phyloP scores from a whole-genome alignment of 2,888 invertebrate genomes.

The Acrobeloides nanus region DNA sequence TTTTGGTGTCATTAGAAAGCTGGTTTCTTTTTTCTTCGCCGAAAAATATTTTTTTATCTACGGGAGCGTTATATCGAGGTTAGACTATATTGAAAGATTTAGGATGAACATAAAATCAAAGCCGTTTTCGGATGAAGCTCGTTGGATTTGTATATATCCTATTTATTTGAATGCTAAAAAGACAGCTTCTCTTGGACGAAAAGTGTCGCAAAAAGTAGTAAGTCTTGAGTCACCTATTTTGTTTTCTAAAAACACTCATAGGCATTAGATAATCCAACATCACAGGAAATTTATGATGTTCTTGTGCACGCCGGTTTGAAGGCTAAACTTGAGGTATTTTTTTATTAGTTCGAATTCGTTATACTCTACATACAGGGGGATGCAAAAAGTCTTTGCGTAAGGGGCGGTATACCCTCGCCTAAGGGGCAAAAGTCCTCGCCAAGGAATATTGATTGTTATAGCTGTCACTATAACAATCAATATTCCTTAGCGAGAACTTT shows the following conservation, averaged over 20 bases:
- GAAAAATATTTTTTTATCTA: no score
- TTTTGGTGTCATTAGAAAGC: no score
- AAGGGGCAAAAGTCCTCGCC: no score
- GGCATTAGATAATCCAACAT: slow-evolving; percentile 75
- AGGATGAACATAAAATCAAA: slow-evolving; percentile 16
- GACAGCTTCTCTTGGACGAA: slow-evolving; percentile 78
- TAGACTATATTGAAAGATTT: no score
- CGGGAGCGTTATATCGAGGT: no score
- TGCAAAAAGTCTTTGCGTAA: no score
- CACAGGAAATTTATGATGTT: slow-evolving; percentile 88
- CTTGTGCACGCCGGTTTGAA: slow-evolving; percentile 73
- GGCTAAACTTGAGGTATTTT: slow-evolving; percentile 70
- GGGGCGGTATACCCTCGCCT: no score
- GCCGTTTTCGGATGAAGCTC: slow-evolving; percentile 20
- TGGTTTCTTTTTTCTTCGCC: no score
- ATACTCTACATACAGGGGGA: not conserved
- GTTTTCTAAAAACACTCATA: no score
- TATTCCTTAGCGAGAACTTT: no score
- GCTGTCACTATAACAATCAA: no score
- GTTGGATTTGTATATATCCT: slow-evolving; percentile 92
- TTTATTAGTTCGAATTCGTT: slow-evolving; percentile 9
- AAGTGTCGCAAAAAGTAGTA: slow-evolving; percentile 69
- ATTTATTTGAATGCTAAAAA: slow-evolving; percentile 90
- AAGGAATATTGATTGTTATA: no score
- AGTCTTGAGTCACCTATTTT: slow-evolving; percentile 5